These are phyloP conservation scores for Poecilia wingei DNA, from an alignment of 2,797 vertebrate genomes.

Conservation along the genomic window DNA sequence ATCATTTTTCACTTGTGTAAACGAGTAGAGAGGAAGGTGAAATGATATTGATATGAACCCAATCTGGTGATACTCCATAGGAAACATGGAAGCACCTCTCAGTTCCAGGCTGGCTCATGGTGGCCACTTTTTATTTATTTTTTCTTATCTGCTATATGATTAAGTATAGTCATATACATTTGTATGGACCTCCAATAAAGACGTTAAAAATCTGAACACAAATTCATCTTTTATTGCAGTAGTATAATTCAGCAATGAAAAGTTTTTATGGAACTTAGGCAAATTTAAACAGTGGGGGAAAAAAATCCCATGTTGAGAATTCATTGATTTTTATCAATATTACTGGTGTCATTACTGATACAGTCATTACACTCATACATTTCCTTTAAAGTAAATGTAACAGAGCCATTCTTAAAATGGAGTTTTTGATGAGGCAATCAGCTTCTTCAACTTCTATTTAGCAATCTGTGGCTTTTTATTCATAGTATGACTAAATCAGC, in stretches of 20 bases:
- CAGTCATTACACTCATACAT: neutral
- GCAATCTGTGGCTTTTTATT: neutral
- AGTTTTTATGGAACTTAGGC: neutral
- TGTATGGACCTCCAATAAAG: neutral
- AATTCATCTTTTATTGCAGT: neutral
- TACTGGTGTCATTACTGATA: neutral
- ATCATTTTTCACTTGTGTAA: neutral
- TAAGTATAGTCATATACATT: neutral
- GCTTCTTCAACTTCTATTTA: neutral
- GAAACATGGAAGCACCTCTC: neutral
- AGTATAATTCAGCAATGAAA: neutral
- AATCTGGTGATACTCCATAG: neutral
- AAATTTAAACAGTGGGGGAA: neutral
- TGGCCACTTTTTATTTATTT: neutral
- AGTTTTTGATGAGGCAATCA: neutral
- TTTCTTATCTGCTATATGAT: too few relatives aligned
- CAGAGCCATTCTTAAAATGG: neutral
- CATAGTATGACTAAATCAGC: neutral
- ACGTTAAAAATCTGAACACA: neutral
- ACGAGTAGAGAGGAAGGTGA: neutral
- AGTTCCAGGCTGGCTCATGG: neutral
- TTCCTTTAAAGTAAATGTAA: conserved; percentile 1
- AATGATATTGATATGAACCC: neutral
- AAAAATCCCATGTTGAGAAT: neutral
- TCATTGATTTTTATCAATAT: neutral